Conservation (phyloP, 2,797 vertebrate species). For the Okamejei kenojei region DNA sequence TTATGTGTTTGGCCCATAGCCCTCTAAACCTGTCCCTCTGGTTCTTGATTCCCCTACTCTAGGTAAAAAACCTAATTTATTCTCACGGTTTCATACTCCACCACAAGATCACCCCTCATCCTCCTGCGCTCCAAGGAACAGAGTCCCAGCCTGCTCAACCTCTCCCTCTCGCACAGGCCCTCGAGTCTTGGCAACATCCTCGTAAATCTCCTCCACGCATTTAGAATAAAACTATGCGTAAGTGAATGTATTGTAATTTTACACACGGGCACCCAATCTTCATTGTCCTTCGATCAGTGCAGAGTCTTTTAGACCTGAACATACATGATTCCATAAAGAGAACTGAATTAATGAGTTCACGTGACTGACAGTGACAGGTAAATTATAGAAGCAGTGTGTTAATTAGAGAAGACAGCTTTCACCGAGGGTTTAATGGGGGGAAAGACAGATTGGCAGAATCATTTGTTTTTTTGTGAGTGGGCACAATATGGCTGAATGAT, state of each 20-base stretch:
- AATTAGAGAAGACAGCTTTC: not conserved
- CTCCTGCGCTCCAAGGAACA: too few relatives aligned
- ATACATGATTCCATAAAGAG: not conserved
- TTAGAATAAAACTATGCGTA: not conserved
- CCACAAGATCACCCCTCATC: too few relatives aligned
- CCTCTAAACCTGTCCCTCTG: too few relatives aligned
- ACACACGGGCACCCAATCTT: not conserved
- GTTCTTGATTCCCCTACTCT: too few relatives aligned
- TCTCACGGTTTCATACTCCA: too few relatives aligned
- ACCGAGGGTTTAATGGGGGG: not conserved
- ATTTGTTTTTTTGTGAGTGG: not conserved
- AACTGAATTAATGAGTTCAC: not conserved
- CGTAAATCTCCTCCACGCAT: too few relatives aligned
- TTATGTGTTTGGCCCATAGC: too few relatives aligned
- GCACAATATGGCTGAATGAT: not conserved
- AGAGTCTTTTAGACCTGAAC: not conserved
- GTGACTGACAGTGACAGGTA: not conserved
- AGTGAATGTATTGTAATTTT: not conserved
- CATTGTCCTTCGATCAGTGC: not conserved
- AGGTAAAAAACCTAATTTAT: too few relatives aligned
- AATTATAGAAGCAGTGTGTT: not conserved
- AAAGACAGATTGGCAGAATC: not conserved
- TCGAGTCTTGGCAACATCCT: too few relatives aligned
- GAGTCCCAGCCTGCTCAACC: too few relatives aligned
- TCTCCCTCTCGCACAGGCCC: too few relatives aligned